Percentiles rank a stretch among this genome's conserved stretches.
phyloP scores from a whole-genome alignment of 2,113 vertebrate genomes.

The Calonectris borealis region DNA sequence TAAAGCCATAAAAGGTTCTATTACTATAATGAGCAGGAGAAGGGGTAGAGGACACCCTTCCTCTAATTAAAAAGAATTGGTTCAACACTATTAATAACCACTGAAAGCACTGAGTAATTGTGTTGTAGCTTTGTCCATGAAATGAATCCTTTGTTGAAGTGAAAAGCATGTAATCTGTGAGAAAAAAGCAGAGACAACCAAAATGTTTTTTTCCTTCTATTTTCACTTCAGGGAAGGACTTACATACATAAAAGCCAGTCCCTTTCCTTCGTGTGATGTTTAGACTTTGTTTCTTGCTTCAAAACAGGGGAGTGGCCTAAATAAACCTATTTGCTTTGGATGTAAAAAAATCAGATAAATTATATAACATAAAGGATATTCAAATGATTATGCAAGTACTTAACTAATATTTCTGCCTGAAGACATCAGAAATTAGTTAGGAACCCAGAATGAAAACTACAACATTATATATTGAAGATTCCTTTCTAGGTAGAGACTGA shows the following conservation, averaged over 20 bases:
- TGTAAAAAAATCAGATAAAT: background rate
- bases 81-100: background rate
- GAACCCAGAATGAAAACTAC: background rate
- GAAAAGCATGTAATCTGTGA: background rate
- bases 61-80: background rate
- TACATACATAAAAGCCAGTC: background rate
- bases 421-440: background rate
- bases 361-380: background rate
- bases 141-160: background rate
- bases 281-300: background rate
- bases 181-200: background rate
- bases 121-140: background rate
- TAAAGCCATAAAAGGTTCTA: background rate
- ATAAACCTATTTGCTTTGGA: background rate
- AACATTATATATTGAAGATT: background rate
- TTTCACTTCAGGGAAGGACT: background rate
- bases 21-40: background rate
- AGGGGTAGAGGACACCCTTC: background rate
- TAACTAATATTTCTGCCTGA: background rate
- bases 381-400: background rate
- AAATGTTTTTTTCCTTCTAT: background rate
- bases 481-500: background rate
- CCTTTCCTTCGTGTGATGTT: rapidly evolving
- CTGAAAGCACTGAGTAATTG: background rate
- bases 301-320: background rate